Percentiles rank a stretch among this genome's conserved stretches.
These are phyloP conservation scores for Mythimna impura DNA, from an alignment of 2,888 invertebrate species.

Conservation along the genomic window DNA sequence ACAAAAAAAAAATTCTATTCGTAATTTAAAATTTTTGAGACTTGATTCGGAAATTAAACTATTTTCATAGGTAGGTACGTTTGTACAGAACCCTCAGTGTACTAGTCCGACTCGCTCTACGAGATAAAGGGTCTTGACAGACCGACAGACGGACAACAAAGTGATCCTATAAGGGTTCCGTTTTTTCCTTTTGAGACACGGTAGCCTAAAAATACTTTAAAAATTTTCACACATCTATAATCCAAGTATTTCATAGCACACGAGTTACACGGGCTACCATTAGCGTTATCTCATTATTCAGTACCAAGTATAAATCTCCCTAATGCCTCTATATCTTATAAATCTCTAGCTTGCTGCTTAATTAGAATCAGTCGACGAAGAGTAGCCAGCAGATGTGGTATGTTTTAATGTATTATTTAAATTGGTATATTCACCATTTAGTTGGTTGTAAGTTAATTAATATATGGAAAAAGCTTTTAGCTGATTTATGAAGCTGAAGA, in stretches of 20 bases:
- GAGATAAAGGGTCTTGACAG: too few species aligned
- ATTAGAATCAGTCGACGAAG: constrained; percentile 81
- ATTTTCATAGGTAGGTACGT: too few species aligned
- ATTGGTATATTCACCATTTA: constrained; percentile 40
- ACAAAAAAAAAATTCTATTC: too few species aligned
- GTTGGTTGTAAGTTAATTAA: constrained; percentile 37
- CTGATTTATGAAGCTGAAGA: constrained; percentile 12
- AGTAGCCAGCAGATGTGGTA: constrained; percentile 63
- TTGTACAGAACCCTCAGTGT: too few species aligned
- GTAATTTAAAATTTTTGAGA: too few species aligned
- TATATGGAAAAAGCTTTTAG: constrained; percentile 31
- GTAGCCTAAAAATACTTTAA: too few species aligned
- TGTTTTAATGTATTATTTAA: constrained; percentile 50
- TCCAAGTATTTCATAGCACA: constrained; percentile 45
- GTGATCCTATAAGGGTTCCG: too few species aligned
- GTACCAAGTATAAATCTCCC: constrained; percentile 86
- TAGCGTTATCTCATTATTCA: constrained; percentile 88
- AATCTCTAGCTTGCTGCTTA: constrained; percentile 86
- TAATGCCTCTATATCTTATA: constrained; percentile 89
- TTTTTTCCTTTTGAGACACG: too few species aligned
- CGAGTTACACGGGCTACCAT: constrained; percentile 74
- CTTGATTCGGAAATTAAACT: too few species aligned
- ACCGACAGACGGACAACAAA: too few species aligned
- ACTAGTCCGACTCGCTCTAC: too few species aligned
- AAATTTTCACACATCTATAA: constrained; percentile 25